Conservation (phyloP, 2,888 invertebrate genomes). For the Adineta ricciae region DNA sequence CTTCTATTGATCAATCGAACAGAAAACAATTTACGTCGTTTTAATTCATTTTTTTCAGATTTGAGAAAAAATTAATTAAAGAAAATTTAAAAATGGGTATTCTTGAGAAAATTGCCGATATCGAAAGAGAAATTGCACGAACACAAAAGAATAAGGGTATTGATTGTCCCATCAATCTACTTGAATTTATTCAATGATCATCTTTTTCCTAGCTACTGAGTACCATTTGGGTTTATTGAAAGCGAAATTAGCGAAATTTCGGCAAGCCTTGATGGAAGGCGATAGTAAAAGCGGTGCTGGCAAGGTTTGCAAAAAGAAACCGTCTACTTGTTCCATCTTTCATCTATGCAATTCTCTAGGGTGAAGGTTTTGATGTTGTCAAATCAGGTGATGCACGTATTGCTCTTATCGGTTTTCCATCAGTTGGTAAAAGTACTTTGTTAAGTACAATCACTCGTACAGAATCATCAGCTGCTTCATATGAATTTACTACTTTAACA, state of each 20-base stretch:
- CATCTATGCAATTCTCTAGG: slow-evolving; percentile 40
- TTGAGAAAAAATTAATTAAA: background rate
- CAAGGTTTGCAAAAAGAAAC: slow-evolving; percentile 57
- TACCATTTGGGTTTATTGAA: slow-evolving; percentile 94
- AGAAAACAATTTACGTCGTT: background rate
- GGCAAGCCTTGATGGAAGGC: slow-evolving; percentile 78
- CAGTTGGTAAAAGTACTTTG: slow-evolving; percentile 74
- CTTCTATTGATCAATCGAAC: background rate
- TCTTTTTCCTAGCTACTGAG: slow-evolving; percentile 71
- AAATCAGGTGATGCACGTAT: slow-evolving; percentile 98
- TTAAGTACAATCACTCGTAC: slow-evolving; percentile 87
- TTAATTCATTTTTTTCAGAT: background rate
- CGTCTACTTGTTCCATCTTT: background rate
- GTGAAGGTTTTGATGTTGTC: slow-evolving; percentile 86
- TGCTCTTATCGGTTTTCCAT: slow-evolving; percentile 93
- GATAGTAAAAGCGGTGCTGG: slow-evolving; percentile 67
- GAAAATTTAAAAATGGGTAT: slow-evolving; percentile 69
- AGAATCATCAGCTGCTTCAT: slow-evolving; percentile 87
- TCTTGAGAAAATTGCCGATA: slow-evolving; percentile 93
- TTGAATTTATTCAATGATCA: background rate
- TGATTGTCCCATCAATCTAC: background rate
- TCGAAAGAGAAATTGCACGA: slow-evolving; percentile 90
- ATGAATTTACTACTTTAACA: slow-evolving; percentile 95
- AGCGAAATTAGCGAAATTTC: slow-evolving; percentile 57
- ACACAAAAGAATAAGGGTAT: slow-evolving; percentile 98